Evolutionary conservation across 2,888 invertebrate genomes (phyloP), one percentile per base, ranked within the genome.

Genomic region (Callimorpha dominula): DNA sequence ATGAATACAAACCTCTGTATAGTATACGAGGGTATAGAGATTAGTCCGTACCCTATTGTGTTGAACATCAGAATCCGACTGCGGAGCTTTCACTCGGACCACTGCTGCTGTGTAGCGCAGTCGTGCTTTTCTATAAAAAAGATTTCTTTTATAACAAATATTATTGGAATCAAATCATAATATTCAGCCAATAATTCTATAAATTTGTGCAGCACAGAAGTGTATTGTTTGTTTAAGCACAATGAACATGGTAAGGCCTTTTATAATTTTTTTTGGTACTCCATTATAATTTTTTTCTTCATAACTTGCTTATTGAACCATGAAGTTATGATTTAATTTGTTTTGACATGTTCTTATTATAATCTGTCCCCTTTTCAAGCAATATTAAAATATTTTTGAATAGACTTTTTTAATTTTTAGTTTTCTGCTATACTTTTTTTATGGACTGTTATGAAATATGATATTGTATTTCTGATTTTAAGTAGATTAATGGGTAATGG

Each of bases 261-360:
- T 93, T 91, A 89, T 91, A 79, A 81, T 89, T 91, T 92, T 90
- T 91, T 94, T 91, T 54, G n/a, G 75, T 89, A 86, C 86, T 85
- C 89, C 81, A 85, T 90, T 87, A 87, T 89, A 83, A 87, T 89
- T 77, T 78, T 91, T 89, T 88, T 86, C 82, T 81, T 70, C 77
- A 87, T 86, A 88, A 88, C 88, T 88, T 89, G 88, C 81, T 90
- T 89, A 94, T 93, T 95, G 92, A 93, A 89, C 90, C 84, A 75
- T 94, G 88, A 90, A 94, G 92, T 94, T 96, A 95, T 96, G 96
- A 95, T 95, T 90, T 95, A 91, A 96, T 95, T 89, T 92, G 93
- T 95, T 95, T 90, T 94, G 96, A 94, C 96, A 95, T 90, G 91
- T 85, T 91, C 89, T 89, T 90, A 92, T 92, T 92, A 89, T 91